phyloP scores from a whole-genome alignment of 2,888 invertebrate genomes.

The Ecliptopera silaceata region DNA sequence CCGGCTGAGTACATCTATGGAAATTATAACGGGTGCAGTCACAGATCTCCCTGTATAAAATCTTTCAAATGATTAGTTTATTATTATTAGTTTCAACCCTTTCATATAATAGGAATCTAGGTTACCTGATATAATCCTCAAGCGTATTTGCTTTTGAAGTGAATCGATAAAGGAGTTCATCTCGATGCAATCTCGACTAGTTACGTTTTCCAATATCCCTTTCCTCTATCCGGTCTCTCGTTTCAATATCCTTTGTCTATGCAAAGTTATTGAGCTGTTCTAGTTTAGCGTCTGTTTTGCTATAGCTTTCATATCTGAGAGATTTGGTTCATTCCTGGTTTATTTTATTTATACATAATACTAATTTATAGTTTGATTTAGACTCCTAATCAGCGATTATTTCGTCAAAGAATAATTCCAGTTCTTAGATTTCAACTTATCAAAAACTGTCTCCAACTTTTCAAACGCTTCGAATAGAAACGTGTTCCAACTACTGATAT shows the following conservation, averaged over 20 bases:
- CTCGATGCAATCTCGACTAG: conserved; percentile 17
- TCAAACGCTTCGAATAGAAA: conserved; percentile 4
- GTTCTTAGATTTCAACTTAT: too few relatives aligned
- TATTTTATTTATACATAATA: too few relatives aligned
- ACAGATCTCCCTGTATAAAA: too few relatives aligned
- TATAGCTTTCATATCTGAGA: too few relatives aligned
- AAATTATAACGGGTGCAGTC: too few relatives aligned
- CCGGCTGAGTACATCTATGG: too few relatives aligned
- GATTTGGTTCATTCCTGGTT: too few relatives aligned
- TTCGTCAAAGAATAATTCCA: too few relatives aligned
- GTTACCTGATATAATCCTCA: conserved; percentile 11
- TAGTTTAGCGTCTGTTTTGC: too few relatives aligned
- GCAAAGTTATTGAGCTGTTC: neutral
- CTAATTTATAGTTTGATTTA: too few relatives aligned
- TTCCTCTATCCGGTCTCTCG: conserved; percentile 5
- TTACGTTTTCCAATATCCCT: conserved; percentile 17
- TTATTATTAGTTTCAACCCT: neutral
- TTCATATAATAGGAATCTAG: conserved; percentile 7
- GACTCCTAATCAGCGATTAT: too few relatives aligned
- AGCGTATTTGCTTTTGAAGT: conserved; percentile 9
- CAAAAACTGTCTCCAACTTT: neutral
- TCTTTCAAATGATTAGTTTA: too few relatives aligned
- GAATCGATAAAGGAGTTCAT: conserved; percentile 13
- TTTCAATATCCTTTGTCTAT: neutral
- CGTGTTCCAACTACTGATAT: conserved; percentile 5